phyloP scores from a whole-genome alignment of 2,888 invertebrate genomes.

The Heliconius cydno region DNA sequence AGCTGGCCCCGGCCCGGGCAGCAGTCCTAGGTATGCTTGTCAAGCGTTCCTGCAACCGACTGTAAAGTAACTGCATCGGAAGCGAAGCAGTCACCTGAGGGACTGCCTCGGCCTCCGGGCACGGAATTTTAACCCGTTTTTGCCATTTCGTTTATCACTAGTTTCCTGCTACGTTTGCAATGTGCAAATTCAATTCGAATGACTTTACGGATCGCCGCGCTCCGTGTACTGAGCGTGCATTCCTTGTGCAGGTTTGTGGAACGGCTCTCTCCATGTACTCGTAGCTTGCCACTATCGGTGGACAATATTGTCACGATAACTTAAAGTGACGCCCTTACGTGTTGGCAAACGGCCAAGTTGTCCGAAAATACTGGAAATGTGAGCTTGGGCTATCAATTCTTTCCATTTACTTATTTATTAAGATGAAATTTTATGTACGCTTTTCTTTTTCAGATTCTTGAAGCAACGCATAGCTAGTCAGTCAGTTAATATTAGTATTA shows the following conservation, averaged over 20 bases:
- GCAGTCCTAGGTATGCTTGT: slow-evolving; percentile 64
- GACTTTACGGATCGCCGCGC: slow-evolving; percentile 67
- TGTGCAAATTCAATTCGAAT: slow-evolving; percentile 66
- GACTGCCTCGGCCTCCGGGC: slow-evolving; percentile 52
- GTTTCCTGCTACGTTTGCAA: slow-evolving; percentile 50
- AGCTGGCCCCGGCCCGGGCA: slow-evolving; percentile 57
- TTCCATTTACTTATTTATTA: neutral
- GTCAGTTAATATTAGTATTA: too few species aligned
- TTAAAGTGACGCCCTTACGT: slow-evolving; percentile 67
- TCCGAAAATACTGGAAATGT: slow-evolving; percentile 45
- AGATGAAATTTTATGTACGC: neutral
- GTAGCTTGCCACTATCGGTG: slow-evolving; percentile 60
- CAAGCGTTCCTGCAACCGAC: slow-evolving; percentile 58
- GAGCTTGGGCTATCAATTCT: neutral
- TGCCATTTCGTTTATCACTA: slow-evolving; percentile 56
- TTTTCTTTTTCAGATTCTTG: neutral
- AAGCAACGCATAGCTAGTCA: neutral
- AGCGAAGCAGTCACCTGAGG: slow-evolving; percentile 61
- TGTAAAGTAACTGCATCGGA: slow-evolving; percentile 62
- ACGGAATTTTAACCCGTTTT: slow-evolving; percentile 55
- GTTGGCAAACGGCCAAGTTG: slow-evolving; percentile 68
- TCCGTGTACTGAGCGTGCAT: slow-evolving; percentile 54
- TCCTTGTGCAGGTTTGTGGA: slow-evolving; percentile 64
- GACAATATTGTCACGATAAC: slow-evolving; percentile 66
- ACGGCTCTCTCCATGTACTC: slow-evolving; percentile 60